Evolutionary conservation across 2,888 invertebrate genomes (phyloP).

Genomic region (Napeogenes sylphis): DNA sequence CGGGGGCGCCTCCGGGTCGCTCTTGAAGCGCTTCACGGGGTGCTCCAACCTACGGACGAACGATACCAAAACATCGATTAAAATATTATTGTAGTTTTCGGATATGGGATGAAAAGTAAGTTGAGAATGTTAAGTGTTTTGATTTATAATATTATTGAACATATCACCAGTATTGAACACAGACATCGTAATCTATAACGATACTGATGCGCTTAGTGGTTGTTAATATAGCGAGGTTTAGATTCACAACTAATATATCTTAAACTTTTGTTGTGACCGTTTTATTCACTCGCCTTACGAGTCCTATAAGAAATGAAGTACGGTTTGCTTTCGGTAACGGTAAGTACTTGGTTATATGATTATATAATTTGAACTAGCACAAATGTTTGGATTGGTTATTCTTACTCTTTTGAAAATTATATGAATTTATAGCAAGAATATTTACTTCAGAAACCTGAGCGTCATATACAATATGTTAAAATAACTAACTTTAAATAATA

Average conservation of each 20-base stretch:
- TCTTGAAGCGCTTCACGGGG: slow-evolving; percentile 92
- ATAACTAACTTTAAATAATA: not conserved
- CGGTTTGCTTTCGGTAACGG: not conserved
- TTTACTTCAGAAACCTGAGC: no score
- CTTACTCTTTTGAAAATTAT: no score
- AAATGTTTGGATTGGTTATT: no score
- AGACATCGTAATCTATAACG: slow-evolving; percentile 40
- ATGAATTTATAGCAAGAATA: no score
- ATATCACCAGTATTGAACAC: slow-evolving; percentile 55
- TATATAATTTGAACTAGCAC: no score
- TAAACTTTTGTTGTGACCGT: slow-evolving; percentile 39
- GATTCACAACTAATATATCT: slow-evolving; percentile 43
- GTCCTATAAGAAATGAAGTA: not conserved
- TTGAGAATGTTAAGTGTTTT: not conserved
- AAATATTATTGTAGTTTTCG: not conserved
- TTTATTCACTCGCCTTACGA: slow-evolving; percentile 39
- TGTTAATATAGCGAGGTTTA: slow-evolving; percentile 51
- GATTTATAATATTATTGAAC: not conserved
- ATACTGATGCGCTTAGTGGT: slow-evolving; percentile 52
- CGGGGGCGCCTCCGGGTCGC: slow-evolving; percentile 66
- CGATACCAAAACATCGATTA: not conserved
- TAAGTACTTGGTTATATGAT: no score
- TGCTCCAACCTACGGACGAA: slow-evolving; percentile 84
- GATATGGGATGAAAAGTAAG: not conserved
- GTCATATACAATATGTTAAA: not conserved